A percentile compares a stretch with the other conserved stretches of the same genome.
phyloP scores from a whole-genome alignment of 92 coral and sea anemone genomes.

The Porites lobata region DNA sequence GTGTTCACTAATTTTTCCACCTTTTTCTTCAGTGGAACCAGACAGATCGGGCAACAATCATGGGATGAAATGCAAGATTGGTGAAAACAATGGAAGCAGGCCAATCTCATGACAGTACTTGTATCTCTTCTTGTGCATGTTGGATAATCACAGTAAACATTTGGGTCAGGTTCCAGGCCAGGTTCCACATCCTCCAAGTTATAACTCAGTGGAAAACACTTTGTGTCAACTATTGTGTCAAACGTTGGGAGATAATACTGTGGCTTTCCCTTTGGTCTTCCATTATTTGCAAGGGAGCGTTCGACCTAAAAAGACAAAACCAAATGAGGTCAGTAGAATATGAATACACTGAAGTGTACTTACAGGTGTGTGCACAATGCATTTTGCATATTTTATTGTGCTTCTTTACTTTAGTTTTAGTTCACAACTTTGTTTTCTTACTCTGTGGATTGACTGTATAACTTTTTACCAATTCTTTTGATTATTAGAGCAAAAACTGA shows the following conservation, averaged over 20 bases:
- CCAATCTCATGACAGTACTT: too few species aligned
- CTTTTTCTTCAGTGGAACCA: too few species aligned
- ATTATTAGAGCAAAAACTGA: background rate
- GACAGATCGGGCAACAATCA: too few species aligned
- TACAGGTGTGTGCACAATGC: background rate
- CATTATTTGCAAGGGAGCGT: slow-evolving; percentile 41
- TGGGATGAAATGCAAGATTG: too few species aligned
- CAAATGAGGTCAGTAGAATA: background rate
- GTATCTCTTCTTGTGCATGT: slow-evolving; percentile 37
- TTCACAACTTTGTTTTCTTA: too few species aligned
- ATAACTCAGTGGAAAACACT: slow-evolving; percentile 51
- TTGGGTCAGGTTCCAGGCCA: slow-evolving; percentile 44
- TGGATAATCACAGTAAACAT: slow-evolving; percentile 38
- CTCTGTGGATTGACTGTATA: too few species aligned
- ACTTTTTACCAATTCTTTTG: too few species aligned
- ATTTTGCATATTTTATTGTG: background rate
- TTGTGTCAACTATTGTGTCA: slow-evolving; percentile 33
- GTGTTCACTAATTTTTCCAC: too few species aligned
- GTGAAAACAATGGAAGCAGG: too few species aligned
- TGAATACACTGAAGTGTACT: background rate
- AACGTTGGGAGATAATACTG: slow-evolving; percentile 33
- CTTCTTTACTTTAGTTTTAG: background rate
- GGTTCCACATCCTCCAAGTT: slow-evolving; percentile 20
- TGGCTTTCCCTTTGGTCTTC: slow-evolving; percentile 51
- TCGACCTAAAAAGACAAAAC: slow-evolving; percentile 37